Evolutionary conservation across 92 coral and sea anemone genomes (phyloP).

Genomic region (Zoanthus sociatus): DNA sequence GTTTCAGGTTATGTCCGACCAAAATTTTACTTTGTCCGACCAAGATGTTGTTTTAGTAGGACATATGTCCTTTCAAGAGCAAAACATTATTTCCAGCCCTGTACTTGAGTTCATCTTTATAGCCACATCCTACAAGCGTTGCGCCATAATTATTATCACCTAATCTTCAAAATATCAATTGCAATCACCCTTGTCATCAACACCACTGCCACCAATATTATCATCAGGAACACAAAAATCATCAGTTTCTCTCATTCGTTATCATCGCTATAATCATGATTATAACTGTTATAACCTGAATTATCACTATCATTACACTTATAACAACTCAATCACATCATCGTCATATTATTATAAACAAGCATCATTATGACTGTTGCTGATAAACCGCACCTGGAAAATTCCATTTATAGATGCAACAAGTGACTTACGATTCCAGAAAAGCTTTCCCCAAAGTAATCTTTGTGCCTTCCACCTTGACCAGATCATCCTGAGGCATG

Average conservation of each 20-base stretch:
- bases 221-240: no score
- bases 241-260: no score
- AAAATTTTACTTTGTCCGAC: no score
- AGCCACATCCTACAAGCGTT: no score
- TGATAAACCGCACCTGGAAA: neutral
- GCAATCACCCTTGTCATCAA: neutral
- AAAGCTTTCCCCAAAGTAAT: slow-evolving; percentile 98
- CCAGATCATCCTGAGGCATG: slow-evolving; percentile 99
- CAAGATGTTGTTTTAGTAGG: no score
- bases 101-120: no score
- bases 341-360: neutral
- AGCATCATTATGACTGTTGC: neutral
- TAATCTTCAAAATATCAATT: neutral
- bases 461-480: slow-evolving; percentile 99
- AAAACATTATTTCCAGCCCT: no score
- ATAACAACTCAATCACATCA: neutral
- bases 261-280: neutral
- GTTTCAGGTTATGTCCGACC: no score
- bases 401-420: neutral
- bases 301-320: neutral
- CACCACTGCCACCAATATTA: neutral
- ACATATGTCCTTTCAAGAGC: no score
- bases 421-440: slow-evolving; percentile 86
- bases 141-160: neutral
- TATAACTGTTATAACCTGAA: neutral